phyloP scores from a whole-genome alignment of 1,140 invertebrate genomes.

The Phymorhynchus buccinoides region DNA sequence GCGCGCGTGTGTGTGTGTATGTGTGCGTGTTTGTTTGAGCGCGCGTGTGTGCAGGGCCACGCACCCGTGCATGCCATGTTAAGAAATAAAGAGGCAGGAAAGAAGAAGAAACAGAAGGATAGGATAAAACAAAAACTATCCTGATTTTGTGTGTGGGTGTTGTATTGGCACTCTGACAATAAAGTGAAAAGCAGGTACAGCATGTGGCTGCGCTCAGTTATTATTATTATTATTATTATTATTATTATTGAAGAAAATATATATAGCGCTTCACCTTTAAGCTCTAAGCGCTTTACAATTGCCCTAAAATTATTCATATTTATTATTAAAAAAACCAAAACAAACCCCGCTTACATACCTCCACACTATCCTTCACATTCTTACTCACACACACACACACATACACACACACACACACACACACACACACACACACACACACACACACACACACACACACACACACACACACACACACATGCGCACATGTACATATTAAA shows the following conservation, averaged over 20 bases:
- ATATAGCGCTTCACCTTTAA: no score
- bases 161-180: background rate
- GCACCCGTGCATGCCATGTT: background rate
- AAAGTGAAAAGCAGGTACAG: background rate
- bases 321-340: no score
- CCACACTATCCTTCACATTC: background rate
- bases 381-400: background rate
- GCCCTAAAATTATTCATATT: no score
- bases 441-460: conserved; percentile 17
- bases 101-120: no score
- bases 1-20: background rate
- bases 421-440: conserved; percentile 17
- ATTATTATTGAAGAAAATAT: no score
- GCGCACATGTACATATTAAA: background rate
- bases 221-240: no score
- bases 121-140: no score
- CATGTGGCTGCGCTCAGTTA: no score
- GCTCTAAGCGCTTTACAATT: no score
- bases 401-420: background rate
- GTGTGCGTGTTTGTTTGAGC: background rate
- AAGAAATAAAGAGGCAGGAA: background rate
- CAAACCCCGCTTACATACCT: no score
- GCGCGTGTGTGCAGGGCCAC: no score
- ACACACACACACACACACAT: conserved; percentile 14
- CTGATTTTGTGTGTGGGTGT: no score